Conservation (phyloP, 2,113 vertebrate species). For the cat (Felis catus) region DNA sequence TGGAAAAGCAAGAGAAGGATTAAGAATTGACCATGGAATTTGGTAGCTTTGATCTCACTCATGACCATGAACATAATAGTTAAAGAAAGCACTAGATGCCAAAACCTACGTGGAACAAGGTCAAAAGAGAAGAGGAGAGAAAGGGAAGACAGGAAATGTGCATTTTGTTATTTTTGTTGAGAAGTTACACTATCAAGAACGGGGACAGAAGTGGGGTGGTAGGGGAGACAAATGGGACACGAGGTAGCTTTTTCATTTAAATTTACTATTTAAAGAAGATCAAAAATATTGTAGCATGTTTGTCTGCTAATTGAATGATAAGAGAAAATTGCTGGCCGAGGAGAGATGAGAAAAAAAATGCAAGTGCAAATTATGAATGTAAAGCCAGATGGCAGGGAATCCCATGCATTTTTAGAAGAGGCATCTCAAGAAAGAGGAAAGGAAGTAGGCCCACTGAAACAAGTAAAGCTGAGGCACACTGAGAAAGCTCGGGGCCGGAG, state of each 20-base stretch:
- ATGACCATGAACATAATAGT: not conserved
- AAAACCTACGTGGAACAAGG: not conserved
- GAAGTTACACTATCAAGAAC: not conserved
- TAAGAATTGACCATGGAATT: not conserved
- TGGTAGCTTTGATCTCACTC: not conserved
- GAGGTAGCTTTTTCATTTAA: not conserved
- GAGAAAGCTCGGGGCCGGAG: not conserved
- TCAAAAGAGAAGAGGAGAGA: not conserved
- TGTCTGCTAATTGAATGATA: not conserved
- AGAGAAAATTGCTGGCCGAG: not conserved
- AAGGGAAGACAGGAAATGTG: not conserved
- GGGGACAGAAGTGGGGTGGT: not conserved
- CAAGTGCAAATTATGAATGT: not conserved
- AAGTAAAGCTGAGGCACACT: not conserved
- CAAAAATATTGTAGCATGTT: not conserved
- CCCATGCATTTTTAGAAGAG: not conserved
- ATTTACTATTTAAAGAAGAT: not conserved
- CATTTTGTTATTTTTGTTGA: not conserved
- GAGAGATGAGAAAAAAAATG: not conserved
- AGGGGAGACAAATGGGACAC: not conserved
- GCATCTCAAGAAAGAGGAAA: not conserved
- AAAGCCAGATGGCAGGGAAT: not conserved
- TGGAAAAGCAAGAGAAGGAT: not conserved
- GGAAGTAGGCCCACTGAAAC: not conserved
- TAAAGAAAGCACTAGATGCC: not conserved